Conservation (phyloP, 2,888 invertebrate species). For the Dendrolimus pini region DNA sequence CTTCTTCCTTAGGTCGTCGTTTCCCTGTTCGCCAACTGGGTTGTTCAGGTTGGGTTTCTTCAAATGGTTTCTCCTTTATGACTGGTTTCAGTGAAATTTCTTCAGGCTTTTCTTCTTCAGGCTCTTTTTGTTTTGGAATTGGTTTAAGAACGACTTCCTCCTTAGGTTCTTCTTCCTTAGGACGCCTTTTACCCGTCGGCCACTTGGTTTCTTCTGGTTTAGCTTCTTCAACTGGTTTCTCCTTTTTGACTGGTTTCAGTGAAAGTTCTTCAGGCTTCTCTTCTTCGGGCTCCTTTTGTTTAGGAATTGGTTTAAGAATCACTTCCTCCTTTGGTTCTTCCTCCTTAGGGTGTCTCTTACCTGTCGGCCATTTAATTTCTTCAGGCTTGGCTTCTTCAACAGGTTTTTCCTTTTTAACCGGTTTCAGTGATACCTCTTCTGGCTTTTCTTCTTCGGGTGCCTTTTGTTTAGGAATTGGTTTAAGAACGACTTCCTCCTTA, state of each 20-base stretch:
- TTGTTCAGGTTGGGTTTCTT: slow-evolving; percentile 28
- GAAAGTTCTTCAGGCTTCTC: slow-evolving; percentile 19
- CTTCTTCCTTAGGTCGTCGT: too few species aligned
- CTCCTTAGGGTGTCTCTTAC: slow-evolving; percentile 24
- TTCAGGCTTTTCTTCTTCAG: slow-evolving; percentile 30
- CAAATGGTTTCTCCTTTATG: slow-evolving; percentile 23
- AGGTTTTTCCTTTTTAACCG: slow-evolving; percentile 27
- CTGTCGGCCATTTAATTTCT: slow-evolving; percentile 41
- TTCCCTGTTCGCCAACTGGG: too few species aligned
- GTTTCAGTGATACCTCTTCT: slow-evolving; percentile 57
- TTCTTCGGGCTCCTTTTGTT: slow-evolving; percentile 5
- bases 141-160: slow-evolving; percentile 47
- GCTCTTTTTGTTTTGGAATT: slow-evolving; percentile 29
- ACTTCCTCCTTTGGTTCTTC: slow-evolving; percentile 42
- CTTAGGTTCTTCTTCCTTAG: slow-evolving; percentile 32
- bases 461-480: slow-evolving; percentile 27
- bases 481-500: slow-evolving; percentile 27
- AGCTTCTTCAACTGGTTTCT: slow-evolving; percentile 21
- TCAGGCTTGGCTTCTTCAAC: slow-evolving; percentile 29
- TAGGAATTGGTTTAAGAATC: slow-evolving; percentile 44
- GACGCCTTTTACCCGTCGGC: slow-evolving; percentile 21
- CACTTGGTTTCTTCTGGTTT: slow-evolving; percentile 24
- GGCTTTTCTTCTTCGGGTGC: slow-evolving; percentile 30
- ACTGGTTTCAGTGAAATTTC: slow-evolving; percentile 31
- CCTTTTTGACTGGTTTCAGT: too few species aligned